Evolutionary conservation across 1,140 invertebrate genomes (phyloP).

Genomic region (Caerostris extrusa): DNA sequence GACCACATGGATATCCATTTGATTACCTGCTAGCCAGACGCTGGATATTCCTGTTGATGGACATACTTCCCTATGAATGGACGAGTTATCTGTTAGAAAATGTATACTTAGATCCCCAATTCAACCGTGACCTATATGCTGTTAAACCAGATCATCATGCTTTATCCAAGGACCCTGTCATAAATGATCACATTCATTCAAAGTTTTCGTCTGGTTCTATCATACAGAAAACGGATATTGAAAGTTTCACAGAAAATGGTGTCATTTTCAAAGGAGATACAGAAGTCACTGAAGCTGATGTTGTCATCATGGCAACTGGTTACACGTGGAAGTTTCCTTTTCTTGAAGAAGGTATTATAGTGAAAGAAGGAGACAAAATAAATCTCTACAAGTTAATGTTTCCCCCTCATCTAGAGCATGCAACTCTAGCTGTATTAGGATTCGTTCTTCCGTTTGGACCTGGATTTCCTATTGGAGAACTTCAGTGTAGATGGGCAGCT

Average conservation of each 20-base stretch:
- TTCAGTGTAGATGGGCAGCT: constrained; percentile 79
- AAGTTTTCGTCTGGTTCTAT: constrained; percentile 79
- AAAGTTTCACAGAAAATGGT: constrained; percentile 79
- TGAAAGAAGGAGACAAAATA: constrained; percentile 80
- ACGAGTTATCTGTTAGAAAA: neutral
- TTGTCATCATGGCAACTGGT: constrained; percentile 79
- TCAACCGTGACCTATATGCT: neutral
- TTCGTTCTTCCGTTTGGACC: constrained; percentile 83
- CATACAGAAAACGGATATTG: constrained; percentile 81
- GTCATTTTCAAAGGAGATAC: constrained; percentile 79
- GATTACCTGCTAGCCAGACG: constrained; percentile 74
- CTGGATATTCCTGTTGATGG: neutral
- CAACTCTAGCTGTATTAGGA: constrained; percentile 83
- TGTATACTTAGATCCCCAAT: neutral
- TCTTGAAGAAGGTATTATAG: constrained; percentile 68
- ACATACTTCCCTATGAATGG: neutral
- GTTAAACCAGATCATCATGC: constrained; percentile 22
- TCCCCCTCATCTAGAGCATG: constrained; percentile 79
- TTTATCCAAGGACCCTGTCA: neutral
- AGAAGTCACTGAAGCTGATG: constrained; percentile 63
- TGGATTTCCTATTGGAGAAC: constrained; percentile 83
- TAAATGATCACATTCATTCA: constrained; percentile 19
- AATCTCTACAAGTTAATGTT: constrained; percentile 82
- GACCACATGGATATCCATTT: constrained; percentile 79
- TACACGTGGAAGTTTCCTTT: constrained; percentile 78